Evolutionary conservation across 2,797 vertebrate species (phyloP), one percentile per base, ranked within the genome.

Genomic region (Morelia viridis): DNA sequence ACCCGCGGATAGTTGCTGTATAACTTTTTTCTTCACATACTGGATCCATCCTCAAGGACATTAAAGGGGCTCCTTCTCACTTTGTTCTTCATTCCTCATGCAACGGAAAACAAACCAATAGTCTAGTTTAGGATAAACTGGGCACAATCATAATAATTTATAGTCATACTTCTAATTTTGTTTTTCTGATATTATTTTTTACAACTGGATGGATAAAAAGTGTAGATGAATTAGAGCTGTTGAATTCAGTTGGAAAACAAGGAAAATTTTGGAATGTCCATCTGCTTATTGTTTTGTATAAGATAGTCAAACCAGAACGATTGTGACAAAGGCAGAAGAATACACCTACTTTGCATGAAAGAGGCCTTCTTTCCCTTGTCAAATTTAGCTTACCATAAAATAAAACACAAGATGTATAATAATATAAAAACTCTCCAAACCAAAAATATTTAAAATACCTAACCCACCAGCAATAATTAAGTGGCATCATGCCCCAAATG

Each of bases 31-130:
- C 58, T 89, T 62, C 88, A 89, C 0, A 0, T 19, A 41, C 0
- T 0, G 57, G 68, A 19, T 22, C 0, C 1, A 46, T 0, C 0
- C 0, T 92, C 60, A 56, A 0, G 0, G 56, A 13, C 0, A 24
- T 24, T 88, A 80, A 26, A 15, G 1, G 19, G 8, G 0, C 89
- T 65, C 22, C 71, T 9, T n/a, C n/a, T 58, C 26, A 28, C 26
- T 41, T 7, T 5, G 0, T 58, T 46, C 85, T 93, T 88, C 91
- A 89, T 57, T 68, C 58, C 11, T 46, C 89, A 57, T 85, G 76
- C 53, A 86, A 7, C 65, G 90, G 86, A 92, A 35, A 0, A 6
- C 15, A 61, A 93, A 90, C 91, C 94, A 95, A 65, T 56, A 28
- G n/a, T 26, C 5, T 8, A 50, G 5, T 31, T 91, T 76, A 13